phyloP scores from a whole-genome alignment of 1,140 invertebrate genomes.

The Colletes latitarsis region DNA sequence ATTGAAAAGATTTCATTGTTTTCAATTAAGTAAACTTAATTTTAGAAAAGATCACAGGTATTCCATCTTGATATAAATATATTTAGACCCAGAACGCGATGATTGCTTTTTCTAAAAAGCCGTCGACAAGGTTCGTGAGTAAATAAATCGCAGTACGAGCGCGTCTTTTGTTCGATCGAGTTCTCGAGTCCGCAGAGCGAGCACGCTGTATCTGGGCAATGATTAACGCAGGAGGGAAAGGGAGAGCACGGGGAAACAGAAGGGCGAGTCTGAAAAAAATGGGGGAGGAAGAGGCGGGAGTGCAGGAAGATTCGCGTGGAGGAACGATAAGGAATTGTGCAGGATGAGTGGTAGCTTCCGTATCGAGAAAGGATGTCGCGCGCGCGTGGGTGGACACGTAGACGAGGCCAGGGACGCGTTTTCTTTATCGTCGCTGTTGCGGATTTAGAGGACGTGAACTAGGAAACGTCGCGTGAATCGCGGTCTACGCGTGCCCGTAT shows the following conservation, averaged over 20 bases:
- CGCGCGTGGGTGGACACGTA: constrained; percentile 64
- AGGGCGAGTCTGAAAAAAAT: constrained; percentile 34
- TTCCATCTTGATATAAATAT: too few relatives aligned
- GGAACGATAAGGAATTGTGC: constrained; percentile 65
- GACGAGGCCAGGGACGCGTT: constrained; percentile 42
- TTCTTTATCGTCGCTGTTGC: constrained; percentile 31
- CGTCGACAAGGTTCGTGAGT: too few relatives aligned
- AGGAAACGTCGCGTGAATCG: neutral
- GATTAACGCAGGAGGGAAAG: constrained; percentile 55
- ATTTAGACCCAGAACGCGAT: too few relatives aligned
- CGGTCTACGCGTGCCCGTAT: too few relatives aligned
- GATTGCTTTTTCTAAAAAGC: too few relatives aligned
- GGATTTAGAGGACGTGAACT: constrained; percentile 27
- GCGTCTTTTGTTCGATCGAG: too few relatives aligned
- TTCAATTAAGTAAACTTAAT: too few relatives aligned
- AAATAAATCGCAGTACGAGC: too few relatives aligned
- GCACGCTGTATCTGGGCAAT: constrained; percentile 64
- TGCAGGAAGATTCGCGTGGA: constrained; percentile 42
- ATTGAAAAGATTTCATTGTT: too few relatives aligned
- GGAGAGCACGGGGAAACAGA: constrained; percentile 25
- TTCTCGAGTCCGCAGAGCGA: too few relatives aligned
- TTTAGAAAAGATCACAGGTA: too few relatives aligned
- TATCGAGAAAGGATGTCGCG: constrained; percentile 75
- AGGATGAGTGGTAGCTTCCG: constrained; percentile 77
- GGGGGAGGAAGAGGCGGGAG: constrained; percentile 53